phyloP scores from a whole-genome alignment of 2,888 invertebrate species.

The Dynastes grantii region DNA sequence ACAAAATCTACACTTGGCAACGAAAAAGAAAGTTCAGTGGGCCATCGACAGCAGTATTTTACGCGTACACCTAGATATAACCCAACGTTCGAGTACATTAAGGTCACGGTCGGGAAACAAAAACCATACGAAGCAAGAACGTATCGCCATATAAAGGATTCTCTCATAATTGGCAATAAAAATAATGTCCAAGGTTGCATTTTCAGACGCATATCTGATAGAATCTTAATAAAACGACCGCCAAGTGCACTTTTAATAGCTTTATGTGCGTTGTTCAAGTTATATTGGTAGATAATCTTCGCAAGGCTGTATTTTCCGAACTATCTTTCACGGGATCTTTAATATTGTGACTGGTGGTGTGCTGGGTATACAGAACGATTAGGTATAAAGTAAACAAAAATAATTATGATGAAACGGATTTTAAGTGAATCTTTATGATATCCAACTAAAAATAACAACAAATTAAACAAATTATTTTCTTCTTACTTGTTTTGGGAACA shows the following conservation, averaged over 20 bases:
- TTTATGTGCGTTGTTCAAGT: background rate
- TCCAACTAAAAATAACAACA: too few relatives aligned
- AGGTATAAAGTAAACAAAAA: too few relatives aligned
- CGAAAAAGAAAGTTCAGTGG: too few relatives aligned
- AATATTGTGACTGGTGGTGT: background rate
- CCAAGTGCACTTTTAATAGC: background rate
- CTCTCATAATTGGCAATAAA: conserved; percentile 43
- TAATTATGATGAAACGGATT: too few relatives aligned
- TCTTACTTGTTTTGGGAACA: too few relatives aligned
- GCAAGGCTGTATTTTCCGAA: background rate
- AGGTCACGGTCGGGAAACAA: conserved; percentile 19
- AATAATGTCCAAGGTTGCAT: conserved; percentile 37
- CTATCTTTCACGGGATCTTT: conserved; percentile 1
- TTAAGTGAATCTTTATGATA: too few relatives aligned
- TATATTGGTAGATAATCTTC: background rate
- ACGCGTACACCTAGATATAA: background rate
- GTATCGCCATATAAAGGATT: conserved; percentile 13
- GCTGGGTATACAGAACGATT: background rate
- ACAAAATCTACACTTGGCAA: too few relatives aligned
- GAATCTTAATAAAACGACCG: conserved; percentile 36
- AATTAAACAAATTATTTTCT: too few relatives aligned
- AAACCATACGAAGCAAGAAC: conserved; percentile 19
- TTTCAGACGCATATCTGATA: conserved; percentile 35
- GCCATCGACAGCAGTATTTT: too few relatives aligned
- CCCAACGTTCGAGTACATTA: background rate